A percentile compares a stretch with the other conserved stretches of the same genome.
Conservation (phyloP, 2,113 vertebrate genomes). For the Mus spicilegus region DNA sequence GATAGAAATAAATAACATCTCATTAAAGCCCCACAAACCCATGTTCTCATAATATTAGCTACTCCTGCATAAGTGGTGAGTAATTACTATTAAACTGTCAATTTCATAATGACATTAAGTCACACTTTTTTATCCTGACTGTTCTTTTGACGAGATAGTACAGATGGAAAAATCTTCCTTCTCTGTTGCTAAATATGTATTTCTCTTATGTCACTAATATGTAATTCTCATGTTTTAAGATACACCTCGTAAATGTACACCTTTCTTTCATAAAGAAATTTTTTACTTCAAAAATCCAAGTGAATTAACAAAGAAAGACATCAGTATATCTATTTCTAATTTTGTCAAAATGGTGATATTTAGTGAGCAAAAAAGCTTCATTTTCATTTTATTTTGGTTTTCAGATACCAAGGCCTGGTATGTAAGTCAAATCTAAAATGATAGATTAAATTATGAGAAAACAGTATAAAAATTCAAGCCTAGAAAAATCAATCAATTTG, state of each 20-base stretch:
- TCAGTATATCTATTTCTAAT: background rate
- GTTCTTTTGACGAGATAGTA: background rate
- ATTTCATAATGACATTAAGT: no score
- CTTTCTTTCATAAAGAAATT: no score
- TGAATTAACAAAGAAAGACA: background rate
- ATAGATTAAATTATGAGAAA: background rate
- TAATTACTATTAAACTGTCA: background rate
- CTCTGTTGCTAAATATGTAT: background rate
- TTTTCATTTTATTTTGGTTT: background rate
- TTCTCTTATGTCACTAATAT: no score
- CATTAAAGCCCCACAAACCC: background rate
- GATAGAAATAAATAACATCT: background rate
- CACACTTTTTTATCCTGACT: background rate
- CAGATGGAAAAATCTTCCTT: no score
- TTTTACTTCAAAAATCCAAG: background rate
- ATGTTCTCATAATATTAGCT: background rate
- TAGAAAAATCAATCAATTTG: background rate
- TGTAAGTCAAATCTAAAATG: no score
- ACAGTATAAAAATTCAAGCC: no score
- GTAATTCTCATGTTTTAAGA: background rate
- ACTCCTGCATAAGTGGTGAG: background rate
- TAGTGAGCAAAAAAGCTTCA: no score
- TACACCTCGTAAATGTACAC: background rate
- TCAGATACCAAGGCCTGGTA: no score
- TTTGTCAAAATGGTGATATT: background rate